phyloP scores from a whole-genome alignment of 2,888 invertebrate genomes.

The Clitarchus hookeri region DNA sequence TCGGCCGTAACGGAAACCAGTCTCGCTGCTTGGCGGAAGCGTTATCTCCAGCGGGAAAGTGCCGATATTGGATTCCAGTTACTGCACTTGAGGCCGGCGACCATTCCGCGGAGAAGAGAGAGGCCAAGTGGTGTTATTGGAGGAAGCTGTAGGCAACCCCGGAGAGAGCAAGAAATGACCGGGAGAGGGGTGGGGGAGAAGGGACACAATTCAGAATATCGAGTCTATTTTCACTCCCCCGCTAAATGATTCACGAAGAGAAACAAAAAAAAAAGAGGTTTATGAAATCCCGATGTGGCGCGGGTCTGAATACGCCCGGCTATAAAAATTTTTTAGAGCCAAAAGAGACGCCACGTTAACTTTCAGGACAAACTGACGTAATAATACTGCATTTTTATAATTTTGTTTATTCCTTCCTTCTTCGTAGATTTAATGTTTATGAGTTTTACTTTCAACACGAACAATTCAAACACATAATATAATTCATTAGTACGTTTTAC shows the following conservation, averaged over 20 bases:
- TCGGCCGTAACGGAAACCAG: neutral
- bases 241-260: neutral
- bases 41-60: neutral
- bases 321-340: neutral
- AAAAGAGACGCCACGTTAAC: neutral
- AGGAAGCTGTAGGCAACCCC: neutral
- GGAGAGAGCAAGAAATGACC: too few species aligned
- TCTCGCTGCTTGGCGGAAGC: neutral
- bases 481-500: too few species aligned
- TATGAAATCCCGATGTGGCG: neutral
- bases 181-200: neutral
- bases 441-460: neutral
- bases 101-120: neutral
- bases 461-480: too few species aligned
- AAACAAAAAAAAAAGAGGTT: neutral
- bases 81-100: neutral
- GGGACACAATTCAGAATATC: neutral
- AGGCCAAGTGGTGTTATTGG: too few species aligned
- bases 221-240: neutral
- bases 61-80: conserved; percentile 14
- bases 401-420: neutral
- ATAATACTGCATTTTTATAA: neutral
- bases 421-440: neutral
- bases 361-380: neutral
- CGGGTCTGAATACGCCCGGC: neutral